Percentiles rank a stretch among this genome's conserved stretches.
Evolutionary conservation across 2,113 vertebrate genomes (phyloP).

Genomic region (Rhabdomys dilectus): DNA sequence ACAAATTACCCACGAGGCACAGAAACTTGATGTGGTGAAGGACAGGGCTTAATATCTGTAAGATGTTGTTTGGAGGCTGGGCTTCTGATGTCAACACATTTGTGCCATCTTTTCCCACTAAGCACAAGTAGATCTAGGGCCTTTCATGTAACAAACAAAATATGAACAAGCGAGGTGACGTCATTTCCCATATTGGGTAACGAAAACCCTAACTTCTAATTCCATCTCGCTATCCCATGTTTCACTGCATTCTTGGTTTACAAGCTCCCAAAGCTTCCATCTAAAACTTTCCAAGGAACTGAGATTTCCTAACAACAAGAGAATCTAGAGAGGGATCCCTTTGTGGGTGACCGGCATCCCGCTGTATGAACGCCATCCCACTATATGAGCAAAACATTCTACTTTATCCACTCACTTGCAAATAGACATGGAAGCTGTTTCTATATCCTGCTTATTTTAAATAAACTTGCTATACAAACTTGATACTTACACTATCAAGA

Average conservation of each 20-base stretch:
- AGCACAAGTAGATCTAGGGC: neutral
- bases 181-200: neutral
- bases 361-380: neutral
- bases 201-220: neutral
- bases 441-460: neutral
- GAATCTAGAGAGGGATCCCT: neutral
- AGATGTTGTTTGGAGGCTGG: too few relatives aligned
- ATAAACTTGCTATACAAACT: neutral
- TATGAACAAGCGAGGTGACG: neutral
- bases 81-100: neutral
- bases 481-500: neutral
- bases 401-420: neutral
- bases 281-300: neutral
- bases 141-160: conserved; percentile 2
- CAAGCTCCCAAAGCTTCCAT: neutral
- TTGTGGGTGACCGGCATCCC: neutral
- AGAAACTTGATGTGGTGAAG: neutral
- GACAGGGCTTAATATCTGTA: neutral
- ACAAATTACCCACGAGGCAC: neutral
- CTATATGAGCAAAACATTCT: neutral
- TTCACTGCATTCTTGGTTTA: neutral
- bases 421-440: neutral
- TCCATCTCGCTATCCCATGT: neutral
- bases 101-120: neutral
- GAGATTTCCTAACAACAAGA: neutral